Evolutionary conservation across 2,113 vertebrate species (phyloP), one percentile per base, ranked within the genome.

Genomic region (Apus apus): DNA sequence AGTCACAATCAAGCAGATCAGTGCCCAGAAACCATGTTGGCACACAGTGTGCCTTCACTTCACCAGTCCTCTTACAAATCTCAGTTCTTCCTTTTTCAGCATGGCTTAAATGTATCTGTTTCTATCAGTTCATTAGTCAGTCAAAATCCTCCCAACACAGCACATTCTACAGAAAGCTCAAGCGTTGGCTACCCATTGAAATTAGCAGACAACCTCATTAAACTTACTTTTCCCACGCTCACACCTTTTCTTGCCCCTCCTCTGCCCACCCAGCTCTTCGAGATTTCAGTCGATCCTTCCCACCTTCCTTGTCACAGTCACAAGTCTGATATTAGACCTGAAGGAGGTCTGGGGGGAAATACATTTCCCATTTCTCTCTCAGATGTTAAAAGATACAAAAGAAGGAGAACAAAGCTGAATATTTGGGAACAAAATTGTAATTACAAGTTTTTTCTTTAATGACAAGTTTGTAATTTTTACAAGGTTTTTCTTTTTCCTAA

Each of bases 271-370:
- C 23, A 78, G 13, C 51, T 85, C 43, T 51, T 94, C 66, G n/a
- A 58, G 36, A 76, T 62, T 82, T 81, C 66, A 86, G 1, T 2
- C 56, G 32, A 89, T 18, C 27, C n/a, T 61, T 67, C 45, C 30
- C 34, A 45, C 53, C 43, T 53, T 57, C 60, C 61, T 40, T 34
- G 16, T 27, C 60, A 70, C 0, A 32, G 26, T 26, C 57, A 70
- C 53, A 76, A 53, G 29, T 89, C 50, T 61, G 40, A 34, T 29
- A 45, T 5, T 22, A 38, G 53, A 86, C 5, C 15, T 88, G 30
- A 25, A 88, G 80, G 8, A 7, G 6, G 16, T 0, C 57, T 12
- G 5, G 5, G 3, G 6, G 3, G 43, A 46, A 73, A 84, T 5
- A 53, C 13, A 67, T 20, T 54, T 87, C 20, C 21, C 34, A 26